Evolutionary conservation across 2,113 vertebrate genomes (phyloP), one percentile per base, ranked within the genome.

Genomic region (Apodemus sylvaticus): DNA sequence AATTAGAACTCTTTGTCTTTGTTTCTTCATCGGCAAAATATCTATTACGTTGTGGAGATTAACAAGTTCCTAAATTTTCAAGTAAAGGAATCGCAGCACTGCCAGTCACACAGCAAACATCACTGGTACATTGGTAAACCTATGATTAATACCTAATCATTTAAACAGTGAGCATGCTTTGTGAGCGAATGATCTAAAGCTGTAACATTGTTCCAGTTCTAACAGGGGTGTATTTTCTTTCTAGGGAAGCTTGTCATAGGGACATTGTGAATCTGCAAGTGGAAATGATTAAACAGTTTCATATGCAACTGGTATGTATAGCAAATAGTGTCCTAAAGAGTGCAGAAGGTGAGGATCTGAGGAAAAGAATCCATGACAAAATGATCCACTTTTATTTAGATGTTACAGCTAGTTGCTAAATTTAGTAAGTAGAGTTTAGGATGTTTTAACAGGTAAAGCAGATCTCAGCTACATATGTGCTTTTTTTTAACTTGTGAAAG

Each of bases 241-340:
- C 79, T 98, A 99, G 99, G 97, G 99, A 99, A 96, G 97, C 99
- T 0, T 99, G 99, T 93, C 99, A 99, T 97, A 98, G 98, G 97
- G 99, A 99, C 98, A 99, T 99, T 92, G 98, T 99, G 97, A 99
- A 99, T 98, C 98, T 99, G 55, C 99, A 99, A 98, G 99, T 99
- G 96, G 99, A 99, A 98, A 99, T 99, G 99, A 99, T 99, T 93
- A 99, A 99, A 68, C 99, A 99, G 97, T 99, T 99, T 97, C 99
- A 99, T 97, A 98, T 99, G 97, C 99, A 99, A 95, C 95, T 99
- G 99, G 99, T 99, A 99, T 5, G 99, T 98, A 97, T 89, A 68
- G 78, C 70, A 39, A 92, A 62, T 70, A 48, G 5, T 87, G 76
- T 83, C 86, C 73, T 83, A 92, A 97, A 66, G 31, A 68, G 14